Evolutionary conservation across 2,797 vertebrate species (phyloP).

Genomic region (Salmo trutta): DNA sequence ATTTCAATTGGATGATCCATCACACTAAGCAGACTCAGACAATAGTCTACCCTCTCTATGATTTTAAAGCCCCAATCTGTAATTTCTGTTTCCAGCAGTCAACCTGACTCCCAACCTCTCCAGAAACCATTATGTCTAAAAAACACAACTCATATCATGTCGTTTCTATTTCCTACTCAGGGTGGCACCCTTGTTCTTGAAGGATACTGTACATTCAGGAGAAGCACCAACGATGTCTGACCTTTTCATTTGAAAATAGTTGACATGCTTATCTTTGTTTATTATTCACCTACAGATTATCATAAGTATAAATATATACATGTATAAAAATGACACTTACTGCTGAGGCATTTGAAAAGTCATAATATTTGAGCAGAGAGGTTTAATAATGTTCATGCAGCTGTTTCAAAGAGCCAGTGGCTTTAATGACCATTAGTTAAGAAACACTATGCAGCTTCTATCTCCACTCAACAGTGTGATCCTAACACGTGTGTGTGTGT

Average conservation of each 20-base stretch:
- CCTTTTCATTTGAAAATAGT: not conserved
- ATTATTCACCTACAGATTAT: not conserved
- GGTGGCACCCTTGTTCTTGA: constrained; percentile 47
- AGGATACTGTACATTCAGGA: not conserved
- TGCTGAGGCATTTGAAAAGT: not conserved
- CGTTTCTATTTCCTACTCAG: constrained; percentile 31
- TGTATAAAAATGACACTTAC: not conserved
- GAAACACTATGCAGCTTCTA: not conserved
- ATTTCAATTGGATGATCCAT: not conserved
- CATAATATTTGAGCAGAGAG: not conserved
- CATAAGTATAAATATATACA: not conserved
- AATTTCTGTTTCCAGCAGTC: not conserved
- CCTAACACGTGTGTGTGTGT: not conserved
- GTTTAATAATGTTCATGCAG: not conserved
- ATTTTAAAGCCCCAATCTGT: not conserved
- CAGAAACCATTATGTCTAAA: not conserved
- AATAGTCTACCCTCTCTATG: not conserved
- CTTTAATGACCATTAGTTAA: not conserved
- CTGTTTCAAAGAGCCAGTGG: not conserved
- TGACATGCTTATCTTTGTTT: not conserved
- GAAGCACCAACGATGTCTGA: not conserved
- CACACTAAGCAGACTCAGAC: not conserved
- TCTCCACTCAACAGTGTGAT: not conserved
- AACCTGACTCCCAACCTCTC: not conserved
- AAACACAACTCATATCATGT: not conserved